Base-by-base conservation (phyloP, 1,140 invertebrate genomes). In the Planococcus citri region DNA sequence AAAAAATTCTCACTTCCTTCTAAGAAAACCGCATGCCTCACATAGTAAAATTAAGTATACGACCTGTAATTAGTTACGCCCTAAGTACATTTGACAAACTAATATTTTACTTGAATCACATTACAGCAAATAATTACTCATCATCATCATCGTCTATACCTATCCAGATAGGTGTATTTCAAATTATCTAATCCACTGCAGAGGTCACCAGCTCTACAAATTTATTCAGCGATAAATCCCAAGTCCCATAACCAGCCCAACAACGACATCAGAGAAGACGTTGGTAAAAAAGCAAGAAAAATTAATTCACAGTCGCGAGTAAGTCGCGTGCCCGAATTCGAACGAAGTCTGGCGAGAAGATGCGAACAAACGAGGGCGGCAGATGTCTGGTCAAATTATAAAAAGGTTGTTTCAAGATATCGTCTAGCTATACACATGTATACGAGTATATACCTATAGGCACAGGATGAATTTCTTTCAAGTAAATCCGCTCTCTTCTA, bases 331-430 rank as follows among this genome's bases (percentile, higher is more conserved):
- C 60, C 60, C 60, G 60, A 64, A 12, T 25, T 9, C 20, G 3
- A 2, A 24, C 60, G 60, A 64, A 64, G 60, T 64, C 3, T 2
- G 6, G 9, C 60, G 60, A 25, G 10, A 64, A 64, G 21, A 25
- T 27, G 25, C 25, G 60, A 64, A 64, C 21, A 3, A 17, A 64
- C 60, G 25, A 64, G 60, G 60, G 60, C 25, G 60, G 60, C 60
- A 64, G 60, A 64, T 64, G 60, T 64, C 60, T 64, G 60, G 60
- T 64, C 60, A 64, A 64, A 64, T 64, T 64, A 64, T 64, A 64
- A 64, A n/a, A 64, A 64, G 60, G 60, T 64, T 64, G 60, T 64
- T 64, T 64, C n/a, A 21, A 64, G 25, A 64, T 64, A 64, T 64
- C 60, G 60, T 25, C 60, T 64, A 64, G 22, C 60, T 24, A 22